Evolutionary conservation across 2,113 vertebrate genomes (phyloP).

Genomic region (Clarias batrachus): DNA sequence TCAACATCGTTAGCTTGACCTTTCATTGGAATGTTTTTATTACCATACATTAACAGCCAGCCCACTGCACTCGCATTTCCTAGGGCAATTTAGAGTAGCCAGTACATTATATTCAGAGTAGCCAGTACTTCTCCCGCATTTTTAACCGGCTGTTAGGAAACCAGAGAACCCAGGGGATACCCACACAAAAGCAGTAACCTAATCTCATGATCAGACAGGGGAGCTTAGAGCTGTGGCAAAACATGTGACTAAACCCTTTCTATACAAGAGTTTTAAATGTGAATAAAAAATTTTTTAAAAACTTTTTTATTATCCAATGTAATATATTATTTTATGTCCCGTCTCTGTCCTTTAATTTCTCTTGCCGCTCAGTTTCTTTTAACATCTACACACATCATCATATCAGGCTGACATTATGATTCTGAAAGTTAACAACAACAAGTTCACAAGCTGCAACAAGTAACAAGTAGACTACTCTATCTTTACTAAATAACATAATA

Average conservation of each 20-base stretch:
- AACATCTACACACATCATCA: background rate
- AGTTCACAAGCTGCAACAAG: background rate
- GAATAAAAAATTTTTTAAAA: background rate
- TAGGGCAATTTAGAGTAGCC: background rate
- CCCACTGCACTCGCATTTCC: background rate
- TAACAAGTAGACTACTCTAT: background rate
- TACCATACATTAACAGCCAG: conserved; percentile 3
- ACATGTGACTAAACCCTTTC: background rate
- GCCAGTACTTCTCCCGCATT: background rate
- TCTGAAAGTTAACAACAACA: too few species aligned
- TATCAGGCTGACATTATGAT: too few species aligned
- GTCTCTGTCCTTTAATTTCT: background rate
- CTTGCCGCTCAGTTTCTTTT: background rate
- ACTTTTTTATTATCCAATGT: background rate
- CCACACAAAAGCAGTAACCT: background rate
- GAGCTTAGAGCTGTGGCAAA: background rate
- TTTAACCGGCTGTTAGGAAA: background rate
- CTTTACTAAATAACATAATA: too few species aligned
- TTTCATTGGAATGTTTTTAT: background rate
- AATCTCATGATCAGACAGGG: background rate
- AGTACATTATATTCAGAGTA: background rate
- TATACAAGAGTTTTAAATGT: background rate
- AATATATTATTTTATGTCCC: background rate
- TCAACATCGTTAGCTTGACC: background rate
- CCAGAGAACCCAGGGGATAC: background rate